Evolutionary conservation across 2,797 vertebrate species (phyloP).

Genomic region (Bradypodion pumilum): DNA sequence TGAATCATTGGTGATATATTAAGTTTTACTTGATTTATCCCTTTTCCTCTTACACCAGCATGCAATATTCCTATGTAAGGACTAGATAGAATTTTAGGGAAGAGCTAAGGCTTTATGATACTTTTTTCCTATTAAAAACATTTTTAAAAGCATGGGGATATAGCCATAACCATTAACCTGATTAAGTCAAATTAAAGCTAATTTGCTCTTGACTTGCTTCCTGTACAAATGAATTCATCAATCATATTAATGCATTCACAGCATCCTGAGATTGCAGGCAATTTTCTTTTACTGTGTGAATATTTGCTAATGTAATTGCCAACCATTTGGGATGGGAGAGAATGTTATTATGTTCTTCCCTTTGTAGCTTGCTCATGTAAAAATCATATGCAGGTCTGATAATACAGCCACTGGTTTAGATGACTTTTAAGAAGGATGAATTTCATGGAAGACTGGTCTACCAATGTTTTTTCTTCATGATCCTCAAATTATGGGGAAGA

Average conservation of each 20-base stretch:
- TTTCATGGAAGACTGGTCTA: not conserved
- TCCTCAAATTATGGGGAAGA: too few relatives aligned
- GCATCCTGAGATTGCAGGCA: slow-evolving; percentile 31
- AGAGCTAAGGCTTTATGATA: slow-evolving; percentile 11
- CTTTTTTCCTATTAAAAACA: slow-evolving; percentile 27
- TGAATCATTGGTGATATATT: not conserved
- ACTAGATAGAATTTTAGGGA: slow-evolving; percentile 39
- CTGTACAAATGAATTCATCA: slow-evolving; percentile 43
- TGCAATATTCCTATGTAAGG: not conserved
- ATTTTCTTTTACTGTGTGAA: slow-evolving; percentile 6
- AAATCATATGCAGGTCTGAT: not conserved
- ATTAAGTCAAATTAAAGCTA: slow-evolving; percentile 42
- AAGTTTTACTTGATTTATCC: not conserved
- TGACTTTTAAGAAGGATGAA: not conserved
- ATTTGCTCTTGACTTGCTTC: slow-evolving; percentile 33
- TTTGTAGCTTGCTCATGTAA: not conserved
- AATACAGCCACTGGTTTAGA: slow-evolving; percentile 1
- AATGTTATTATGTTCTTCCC: not conserved
- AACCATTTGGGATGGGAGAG: slow-evolving; percentile 2
- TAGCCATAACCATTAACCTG: slow-evolving; percentile 32
- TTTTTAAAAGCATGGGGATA: slow-evolving; percentile 20
- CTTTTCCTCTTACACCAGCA: not conserved
- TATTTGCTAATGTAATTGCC: slow-evolving; percentile 27
- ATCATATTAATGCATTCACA: slow-evolving; percentile 10
- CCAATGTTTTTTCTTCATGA: not conserved